phyloP scores from a whole-genome alignment of 53 echinoderm and acorn worm species.

The Astropecten irregularis region DNA sequence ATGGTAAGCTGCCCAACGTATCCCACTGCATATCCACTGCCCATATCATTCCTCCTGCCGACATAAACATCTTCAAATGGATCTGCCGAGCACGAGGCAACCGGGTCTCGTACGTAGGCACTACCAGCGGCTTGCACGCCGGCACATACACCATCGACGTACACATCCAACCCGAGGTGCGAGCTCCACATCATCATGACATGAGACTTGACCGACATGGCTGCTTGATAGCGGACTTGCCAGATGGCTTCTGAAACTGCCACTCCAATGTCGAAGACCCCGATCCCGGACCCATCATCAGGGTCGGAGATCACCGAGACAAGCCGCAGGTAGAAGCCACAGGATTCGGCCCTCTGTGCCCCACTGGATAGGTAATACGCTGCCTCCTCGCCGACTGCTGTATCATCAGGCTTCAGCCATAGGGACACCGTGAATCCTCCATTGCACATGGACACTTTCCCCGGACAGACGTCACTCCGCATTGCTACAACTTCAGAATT shows the following conservation, averaged over 20 bases:
- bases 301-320: slow-evolving; percentile 10
- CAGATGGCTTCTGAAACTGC: slow-evolving; percentile 19
- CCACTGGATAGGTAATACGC: slow-evolving; percentile 52
- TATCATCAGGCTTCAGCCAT: slow-evolving; percentile 35
- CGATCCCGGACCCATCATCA: neutral
- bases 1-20: slow-evolving; percentile 29
- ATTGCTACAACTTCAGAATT: neutral
- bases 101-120: neutral
- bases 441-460: slow-evolving; percentile 2
- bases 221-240: slow-evolving; percentile 37
- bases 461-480: slow-evolving; percentile 1
- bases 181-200: slow-evolving; percentile 56
- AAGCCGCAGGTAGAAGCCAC: slow-evolving; percentile 52
- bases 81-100: slow-evolving; percentile 7
- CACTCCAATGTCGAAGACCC: slow-evolving; percentile 29
- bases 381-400: neutral
- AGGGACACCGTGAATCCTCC: slow-evolving; percentile 31
- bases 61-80: slow-evolving; percentile 39
- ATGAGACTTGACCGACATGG: slow-evolving; percentile 17
- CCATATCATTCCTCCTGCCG: slow-evolving; percentile 42
- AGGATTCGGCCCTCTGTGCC: slow-evolving; percentile 45
- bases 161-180: slow-evolving; percentile 63
- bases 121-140: slow-evolving; percentile 15
- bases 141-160: slow-evolving; percentile 61
- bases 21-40: neutral